Evolutionary conservation across 2,113 vertebrate genomes (phyloP).

Genomic region (Cheirogaleus medius): DNA sequence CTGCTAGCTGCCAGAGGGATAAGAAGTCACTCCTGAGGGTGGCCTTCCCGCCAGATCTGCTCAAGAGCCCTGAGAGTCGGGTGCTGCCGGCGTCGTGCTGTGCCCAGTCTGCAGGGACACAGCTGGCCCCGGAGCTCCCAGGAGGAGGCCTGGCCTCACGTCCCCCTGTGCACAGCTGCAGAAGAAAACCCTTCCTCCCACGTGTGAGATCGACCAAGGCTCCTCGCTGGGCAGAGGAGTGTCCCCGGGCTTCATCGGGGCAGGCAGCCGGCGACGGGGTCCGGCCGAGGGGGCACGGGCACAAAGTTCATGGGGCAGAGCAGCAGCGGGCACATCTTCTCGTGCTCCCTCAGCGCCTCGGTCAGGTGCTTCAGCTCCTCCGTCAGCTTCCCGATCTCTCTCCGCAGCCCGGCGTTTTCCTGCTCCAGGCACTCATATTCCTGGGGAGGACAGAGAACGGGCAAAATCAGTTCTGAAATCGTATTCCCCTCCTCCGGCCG

Average conservation of each 20-base stretch:
- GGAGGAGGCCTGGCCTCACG: not conserved
- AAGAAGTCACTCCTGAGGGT: not conserved
- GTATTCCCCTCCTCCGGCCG: not conserved
- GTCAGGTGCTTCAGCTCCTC: conserved; percentile 92
- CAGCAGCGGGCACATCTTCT: conserved; percentile 90
- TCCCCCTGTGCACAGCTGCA: not conserved
- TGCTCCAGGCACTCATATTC: conserved; percentile 93
- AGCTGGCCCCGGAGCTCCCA: not conserved
- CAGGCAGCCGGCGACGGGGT: conserved; percentile 81
- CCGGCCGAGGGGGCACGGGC: conserved; percentile 81
- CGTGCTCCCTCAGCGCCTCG: conserved; percentile 90
- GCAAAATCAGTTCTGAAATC: not conserved
- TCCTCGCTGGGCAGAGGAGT: not conserved
- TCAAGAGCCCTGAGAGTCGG: not conserved
- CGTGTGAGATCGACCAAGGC: not conserved
- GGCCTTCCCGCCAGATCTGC: not conserved
- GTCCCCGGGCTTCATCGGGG: conserved; percentile 82
- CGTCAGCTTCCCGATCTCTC: conserved; percentile 92
- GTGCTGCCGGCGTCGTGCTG: fast-evolving
- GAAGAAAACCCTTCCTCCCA: not conserved
- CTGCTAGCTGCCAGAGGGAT: conserved; percentile 35
- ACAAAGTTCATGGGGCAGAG: conserved; percentile 89
- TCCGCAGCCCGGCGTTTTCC: conserved; percentile 90
- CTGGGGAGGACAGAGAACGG: conserved; percentile 78
- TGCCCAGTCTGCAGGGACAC: not conserved